These are phyloP conservation scores for Coelopa frigida DNA, from an alignment of 1,140 invertebrate genomes.

Conservation along the genomic window DNA sequence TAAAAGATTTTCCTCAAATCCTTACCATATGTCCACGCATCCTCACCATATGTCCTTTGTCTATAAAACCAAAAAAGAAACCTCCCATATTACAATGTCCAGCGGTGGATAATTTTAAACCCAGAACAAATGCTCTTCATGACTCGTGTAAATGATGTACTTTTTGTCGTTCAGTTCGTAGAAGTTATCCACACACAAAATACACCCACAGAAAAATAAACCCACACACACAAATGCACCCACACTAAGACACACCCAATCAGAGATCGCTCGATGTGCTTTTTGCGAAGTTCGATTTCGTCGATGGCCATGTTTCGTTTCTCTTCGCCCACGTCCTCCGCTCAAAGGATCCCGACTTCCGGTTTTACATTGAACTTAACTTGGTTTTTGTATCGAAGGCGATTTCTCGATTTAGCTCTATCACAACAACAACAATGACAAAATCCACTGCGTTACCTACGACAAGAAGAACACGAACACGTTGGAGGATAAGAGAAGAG, in stretches of 20 bases:
- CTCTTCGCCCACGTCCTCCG: neutral
- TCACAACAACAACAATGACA: neutral
- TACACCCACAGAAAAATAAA: neutral
- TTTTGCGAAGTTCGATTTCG: neutral
- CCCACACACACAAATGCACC: neutral
- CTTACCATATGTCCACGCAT: neutral
- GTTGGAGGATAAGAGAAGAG: too few species aligned
- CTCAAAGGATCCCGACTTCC: neutral
- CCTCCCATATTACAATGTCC: neutral
- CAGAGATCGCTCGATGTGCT: neutral
- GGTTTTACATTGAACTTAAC: neutral
- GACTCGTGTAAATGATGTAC: too few species aligned
- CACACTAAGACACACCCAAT: neutral
- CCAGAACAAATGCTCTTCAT: neutral
- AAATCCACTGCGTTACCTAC: too few species aligned
- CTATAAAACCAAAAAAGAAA: neutral
- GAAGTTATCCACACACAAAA: neutral
- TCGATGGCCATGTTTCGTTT: neutral
- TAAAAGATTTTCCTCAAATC: constrained; percentile 1
- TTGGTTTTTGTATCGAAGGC: neutral
- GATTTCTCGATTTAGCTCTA: neutral
- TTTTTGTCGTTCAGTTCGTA: too few species aligned
- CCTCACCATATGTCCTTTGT: neutral
- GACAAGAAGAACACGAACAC: too few species aligned
- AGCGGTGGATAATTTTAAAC: neutral